phyloP scores from a whole-genome alignment of 2,797 vertebrate genomes.

The Poecilia gillii region DNA sequence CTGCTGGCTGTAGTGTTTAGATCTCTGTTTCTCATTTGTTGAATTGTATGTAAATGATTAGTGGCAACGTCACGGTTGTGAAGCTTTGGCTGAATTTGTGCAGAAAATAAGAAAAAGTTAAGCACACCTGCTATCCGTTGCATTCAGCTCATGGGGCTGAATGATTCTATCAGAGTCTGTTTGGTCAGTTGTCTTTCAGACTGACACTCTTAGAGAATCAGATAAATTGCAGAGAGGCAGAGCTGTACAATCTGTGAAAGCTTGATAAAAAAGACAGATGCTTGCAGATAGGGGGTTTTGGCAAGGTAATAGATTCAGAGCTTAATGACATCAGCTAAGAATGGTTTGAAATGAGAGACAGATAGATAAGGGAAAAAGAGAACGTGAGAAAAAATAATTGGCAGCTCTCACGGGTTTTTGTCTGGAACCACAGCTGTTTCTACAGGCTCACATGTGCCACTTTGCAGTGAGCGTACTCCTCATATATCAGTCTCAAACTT shows the following conservation, averaged over 20 bases:
- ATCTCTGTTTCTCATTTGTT: background rate
- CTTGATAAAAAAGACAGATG: conserved; percentile 58
- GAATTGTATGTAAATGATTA: background rate
- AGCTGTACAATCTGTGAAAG: conserved; percentile 33
- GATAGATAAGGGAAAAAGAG: conserved; percentile 18
- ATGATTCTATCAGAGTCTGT: conserved; percentile 39
- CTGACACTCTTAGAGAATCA: conserved; percentile 40
- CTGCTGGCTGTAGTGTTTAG: background rate
- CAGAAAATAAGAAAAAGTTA: background rate
- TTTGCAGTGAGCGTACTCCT: background rate
- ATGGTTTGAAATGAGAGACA: conserved; percentile 31
- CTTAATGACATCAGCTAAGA: conserved; percentile 44
- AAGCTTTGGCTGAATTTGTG: background rate
- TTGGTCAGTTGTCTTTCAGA: conserved; percentile 60
- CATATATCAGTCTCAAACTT: background rate
- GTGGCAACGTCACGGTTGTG: background rate
- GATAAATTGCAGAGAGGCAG: conserved; percentile 24
- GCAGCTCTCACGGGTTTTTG: conserved; percentile 4
- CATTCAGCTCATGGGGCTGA: conserved; percentile 3
- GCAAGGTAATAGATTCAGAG: conserved; percentile 33
- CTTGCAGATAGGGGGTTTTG: conserved; percentile 26
- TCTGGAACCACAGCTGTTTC: conserved; percentile 25
- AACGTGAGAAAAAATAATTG: conserved; percentile 20
- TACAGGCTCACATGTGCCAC: background rate
- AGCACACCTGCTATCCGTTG: conserved; percentile 28